These are phyloP conservation scores for Hycleus cichorii DNA, from an alignment of 1,140 invertebrate genomes.

Conservation along the genomic window DNA sequence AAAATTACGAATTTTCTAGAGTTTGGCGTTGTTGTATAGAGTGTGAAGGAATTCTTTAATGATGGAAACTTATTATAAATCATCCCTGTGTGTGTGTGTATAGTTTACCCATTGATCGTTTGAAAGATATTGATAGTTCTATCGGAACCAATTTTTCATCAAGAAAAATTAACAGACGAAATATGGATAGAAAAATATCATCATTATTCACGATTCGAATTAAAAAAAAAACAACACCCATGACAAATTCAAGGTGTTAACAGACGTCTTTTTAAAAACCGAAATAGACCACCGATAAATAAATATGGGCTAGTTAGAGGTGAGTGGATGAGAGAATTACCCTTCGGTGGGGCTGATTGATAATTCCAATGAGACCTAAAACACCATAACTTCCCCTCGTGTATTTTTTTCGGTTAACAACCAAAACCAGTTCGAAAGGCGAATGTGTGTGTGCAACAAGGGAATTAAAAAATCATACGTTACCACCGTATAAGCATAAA, in stretches of 20 bases:
- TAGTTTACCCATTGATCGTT: slow-evolving; percentile 10
- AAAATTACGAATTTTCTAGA: too few relatives aligned
- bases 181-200: slow-evolving; percentile 18
- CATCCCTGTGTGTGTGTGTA: not conserved
- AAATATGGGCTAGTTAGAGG: not conserved
- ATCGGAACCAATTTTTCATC: slow-evolving; percentile 21
- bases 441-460: not conserved
- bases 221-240: slow-evolving; percentile 1
- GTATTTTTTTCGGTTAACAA: too few relatives aligned
- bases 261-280: not conserved
- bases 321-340: too few relatives aligned
- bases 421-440: not conserved
- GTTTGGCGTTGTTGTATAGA: too few relatives aligned
- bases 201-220: slow-evolving; percentile 16
- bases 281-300: not conserved
- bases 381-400: too few relatives aligned
- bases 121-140: slow-evolving; percentile 14
- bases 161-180: slow-evolving; percentile 22
- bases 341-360: too few relatives aligned
- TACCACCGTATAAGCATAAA: not conserved
- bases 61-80: slow-evolving; percentile 18
- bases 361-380: too few relatives aligned
- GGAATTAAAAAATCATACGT: not conserved
- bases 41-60: slow-evolving; percentile 8
- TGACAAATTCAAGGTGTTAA: slow-evolving; percentile 30